Evolutionary conservation across 2,888 invertebrate species (phyloP), one percentile per base, ranked within the genome.

Genomic region (Stenurella melanura): DNA sequence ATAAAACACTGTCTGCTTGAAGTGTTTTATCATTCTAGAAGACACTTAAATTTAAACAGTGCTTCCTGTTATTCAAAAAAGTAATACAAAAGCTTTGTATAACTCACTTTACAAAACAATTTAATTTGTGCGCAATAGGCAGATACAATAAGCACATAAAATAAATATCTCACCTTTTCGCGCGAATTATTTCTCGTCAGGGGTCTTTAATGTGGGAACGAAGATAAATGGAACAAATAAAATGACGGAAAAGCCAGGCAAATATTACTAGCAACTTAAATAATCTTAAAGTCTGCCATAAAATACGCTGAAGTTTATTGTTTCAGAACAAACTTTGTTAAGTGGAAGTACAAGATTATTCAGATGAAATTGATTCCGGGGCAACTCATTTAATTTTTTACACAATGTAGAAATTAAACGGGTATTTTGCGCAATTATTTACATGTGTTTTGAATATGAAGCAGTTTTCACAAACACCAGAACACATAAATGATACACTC

Each of bases 121-220:
- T 50, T 50, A 50, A 50, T 50, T 50, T 17, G n/a, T 50, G 50
- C 50, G 50, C 50, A n/a, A 50, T 42, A 50, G 50, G 50, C 4
- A 50, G 50, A 50, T 50, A 50, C 50, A 50, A n/a, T 50, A 50
- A n/a, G 50, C n/a, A 50, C 50, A n/a, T 50, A n/a, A 50, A 50
- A 50, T 50, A 50, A 50, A 50, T 50, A n/a, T 50, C 12, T 17
- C 50, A 50, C 50, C 50, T 50, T n/a, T 50, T n/a, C 1, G n/a
- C 15, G 50, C 50, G 50, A 50, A 50, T 50, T 15, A 50, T n/a
- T 50, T 4, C n/a, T n/a, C 15, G 50, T 50, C 50, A 6, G 50
- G 6, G n/a, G n/a, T 12, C 4, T 50, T 50, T 50, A 50, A 50
- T 5, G 50, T 6, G n/a, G 5, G n/a, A 50, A 50, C 50, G 50